Evolutionary conservation across 2,113 vertebrate species (phyloP).

Genomic region (Antennarius striatus): DNA sequence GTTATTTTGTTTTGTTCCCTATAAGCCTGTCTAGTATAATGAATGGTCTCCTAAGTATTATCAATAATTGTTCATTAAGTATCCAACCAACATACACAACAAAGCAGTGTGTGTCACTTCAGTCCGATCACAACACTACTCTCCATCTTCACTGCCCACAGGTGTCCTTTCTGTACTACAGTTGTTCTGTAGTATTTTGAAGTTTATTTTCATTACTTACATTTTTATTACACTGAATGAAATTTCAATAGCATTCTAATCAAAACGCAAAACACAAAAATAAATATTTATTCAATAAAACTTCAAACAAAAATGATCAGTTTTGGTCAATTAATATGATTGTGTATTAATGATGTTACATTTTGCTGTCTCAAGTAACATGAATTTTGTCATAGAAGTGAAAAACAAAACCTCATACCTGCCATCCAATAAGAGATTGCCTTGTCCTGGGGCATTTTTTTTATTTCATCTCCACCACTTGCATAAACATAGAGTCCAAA

Average conservation of each 20-base stretch:
- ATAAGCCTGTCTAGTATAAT: too few species aligned
- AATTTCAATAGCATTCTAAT: neutral
- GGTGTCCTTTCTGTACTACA: too few species aligned
- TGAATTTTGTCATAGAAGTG: neutral
- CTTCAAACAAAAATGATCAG: neutral
- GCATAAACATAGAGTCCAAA: conserved; percentile 52
- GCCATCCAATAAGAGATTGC: conserved; percentile 21
- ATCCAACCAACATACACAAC: too few species aligned
- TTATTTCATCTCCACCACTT: conserved; percentile 57
- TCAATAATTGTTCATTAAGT: too few species aligned
- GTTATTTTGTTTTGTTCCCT: too few species aligned
- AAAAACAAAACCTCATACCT: conserved; percentile 21
- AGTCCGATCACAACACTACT: too few species aligned
- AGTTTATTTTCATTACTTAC: too few species aligned
- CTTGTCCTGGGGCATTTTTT: conserved; percentile 27
- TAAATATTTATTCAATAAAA: neutral
- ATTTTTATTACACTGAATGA: neutral
- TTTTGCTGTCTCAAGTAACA: neutral
- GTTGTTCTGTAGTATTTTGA: too few species aligned
- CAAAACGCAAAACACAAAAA: too few species aligned
- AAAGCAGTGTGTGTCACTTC: too few species aligned
- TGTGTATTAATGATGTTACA: neutral
- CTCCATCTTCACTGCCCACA: too few species aligned
- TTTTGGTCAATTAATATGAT: neutral
- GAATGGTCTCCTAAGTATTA: too few species aligned